Evolutionary conservation across 2,113 vertebrate species (phyloP), one percentile per base, ranked within the genome.

Genomic region (Hipposideros armiger): DNA sequence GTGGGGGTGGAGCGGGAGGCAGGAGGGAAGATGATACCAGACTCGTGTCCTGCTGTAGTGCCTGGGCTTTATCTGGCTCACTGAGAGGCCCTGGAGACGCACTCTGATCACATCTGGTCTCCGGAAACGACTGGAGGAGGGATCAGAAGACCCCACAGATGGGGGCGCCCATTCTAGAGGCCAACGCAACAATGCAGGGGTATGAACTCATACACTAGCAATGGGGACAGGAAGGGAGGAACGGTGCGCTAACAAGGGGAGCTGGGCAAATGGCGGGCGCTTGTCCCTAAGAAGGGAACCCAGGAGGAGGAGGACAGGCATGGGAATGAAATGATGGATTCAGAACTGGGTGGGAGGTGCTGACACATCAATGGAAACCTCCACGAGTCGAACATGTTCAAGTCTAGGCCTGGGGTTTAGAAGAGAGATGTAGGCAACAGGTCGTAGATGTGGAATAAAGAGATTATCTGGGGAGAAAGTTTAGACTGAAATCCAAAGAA

Each of bases 321-420:
- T n/a, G 16, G 62, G 42, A 47, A 50, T 24, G 40, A 67, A 70
- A 36, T 0, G 19, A 16, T 15, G 11, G 45, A 30, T 58, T 83
- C n/a, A 88, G n/a, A 9, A 13, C 9, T 54, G 32, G 73, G n/a
- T 58, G 36, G 30, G 30, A 62, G 66, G 66, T 50, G 40, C 30
- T 7, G 56, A 64, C 11, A 30, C 0, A 0, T 22, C 42, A 19
- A 72, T 4, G 22, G 76, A 36, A 70, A 88, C 45, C 45, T 64
- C 42, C 26, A 32, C 2, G 86, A 58, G 76, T 50, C 47, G 36
- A 36, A 36, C 36, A 36, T 5, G 4, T 19, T 70, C 24, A 50
- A 69, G 67, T 82, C 77, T 81, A 72, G 58, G 17, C 74, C 19
- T 89, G 67, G 73, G 72, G 19, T 85, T 81, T n/a, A 64, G 70